Base-by-base conservation (phyloP, 2,888 invertebrate species). In the Ptychoptera contaminata region DNA sequence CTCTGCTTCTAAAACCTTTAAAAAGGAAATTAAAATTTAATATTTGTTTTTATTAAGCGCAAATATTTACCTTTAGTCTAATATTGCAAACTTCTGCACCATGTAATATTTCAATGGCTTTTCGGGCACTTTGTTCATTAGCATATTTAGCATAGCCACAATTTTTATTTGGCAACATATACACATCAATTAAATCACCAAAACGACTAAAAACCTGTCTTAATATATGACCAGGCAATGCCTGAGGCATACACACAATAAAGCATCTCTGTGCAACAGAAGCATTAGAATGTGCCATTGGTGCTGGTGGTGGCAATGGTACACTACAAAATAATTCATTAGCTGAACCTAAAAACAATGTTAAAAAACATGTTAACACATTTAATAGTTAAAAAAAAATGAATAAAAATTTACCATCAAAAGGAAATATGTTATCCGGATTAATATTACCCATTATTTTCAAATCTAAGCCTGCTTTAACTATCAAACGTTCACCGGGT, bases 111-210 rank as follows among this genome's bases (percentile, higher is more conserved):
- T 68, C 54, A 41, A 65, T 64, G 0, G 65, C 65, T 47, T 56
- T 57, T 42, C 59, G 58, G 1, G 92, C 92, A 49, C 84, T 79
- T 35, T 78, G 74, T 43, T 70, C 72, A 40, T 70, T 72, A 3
- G 87, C 81, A 65, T 83, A 93, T 56, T 88, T 86, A 7, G 87
- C 92, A 65, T 90, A 93, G 1, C 93, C 93, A 63, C 87, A 91
- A 56, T 88, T 92, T 59, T 87, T 85, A 58, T 90, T 85, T 40
- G 81, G 81, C 52, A 93, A 67, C 61, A 92, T 77, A 59, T 88
- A 92, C 2, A 91, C 86, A 62, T 90, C 91, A 46, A 92, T 88
- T 9, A 93, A 70, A 59, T 82, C 77, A 7, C 91, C 92, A 67
- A 93, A 93, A 55, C 92, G 77, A 54, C 86, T 86, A 62, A 93